Base-by-base conservation (phyloP, 2,113 vertebrate species). In the Strix uralensis region DNA sequence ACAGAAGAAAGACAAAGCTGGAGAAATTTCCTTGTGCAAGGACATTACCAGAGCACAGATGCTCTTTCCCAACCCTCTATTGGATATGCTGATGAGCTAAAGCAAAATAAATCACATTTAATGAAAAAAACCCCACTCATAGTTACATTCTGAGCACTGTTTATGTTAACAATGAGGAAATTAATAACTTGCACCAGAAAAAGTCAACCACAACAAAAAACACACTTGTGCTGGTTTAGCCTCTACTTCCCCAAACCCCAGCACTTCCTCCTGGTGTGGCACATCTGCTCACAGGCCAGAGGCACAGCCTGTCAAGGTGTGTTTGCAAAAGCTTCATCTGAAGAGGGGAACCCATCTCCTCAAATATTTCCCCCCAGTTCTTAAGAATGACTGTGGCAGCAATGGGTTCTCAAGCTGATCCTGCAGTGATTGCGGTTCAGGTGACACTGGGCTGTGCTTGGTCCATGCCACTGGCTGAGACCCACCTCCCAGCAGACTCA, bases 81-180 rank as follows among this genome's bases (percentile, higher is more conserved):
- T 74, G n/a, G 57, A 59, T 44, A 77, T 0, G 1, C 22, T 40
- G 34, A 75, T 49, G 52, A 84, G 9, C 52, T 54, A 91, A 52
- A 70, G 26, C 32, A 58, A 92, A 88, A 75, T 30, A 92, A 88
- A 79, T 72, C 9, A 2, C 2, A 7, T 80, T 61, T 88, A 29
- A 59, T 40, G 27, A 59, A 66, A 77, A 38, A 23, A 46, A 17
- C 7, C 9, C 72, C 38, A 30, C 70, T n/a, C 59, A 12, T 8
- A 14, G 75, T 69, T 49, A 63, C 44, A 49, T 65, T 75, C 52
- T 34, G 62, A 75, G 27, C 22, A n/a, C 25, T 89, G 81, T 89
- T 96, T 89, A 49, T 20, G 34, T 81, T 88, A 78, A 26, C 80
- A 49, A 23, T 83, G 90, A 94, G 57, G 90, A 75, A 96, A 95